phyloP scores from a whole-genome alignment of 2,888 invertebrate species.

The Caenorhabditis sulstoni region DNA sequence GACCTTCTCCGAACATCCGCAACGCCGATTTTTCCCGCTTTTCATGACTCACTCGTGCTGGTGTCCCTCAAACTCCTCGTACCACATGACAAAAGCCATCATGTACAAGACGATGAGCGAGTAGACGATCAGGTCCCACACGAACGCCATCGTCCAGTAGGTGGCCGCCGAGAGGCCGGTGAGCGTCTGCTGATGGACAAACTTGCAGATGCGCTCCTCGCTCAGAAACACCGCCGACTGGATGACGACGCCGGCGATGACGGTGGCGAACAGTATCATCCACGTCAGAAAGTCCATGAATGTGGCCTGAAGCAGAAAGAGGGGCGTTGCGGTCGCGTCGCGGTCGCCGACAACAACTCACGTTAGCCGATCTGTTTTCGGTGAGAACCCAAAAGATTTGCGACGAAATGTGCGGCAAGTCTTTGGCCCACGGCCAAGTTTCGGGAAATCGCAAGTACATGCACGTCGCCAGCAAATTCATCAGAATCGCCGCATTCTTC shows the following conservation, averaged over 20 bases:
- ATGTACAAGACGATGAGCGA: slow-evolving; percentile 8
- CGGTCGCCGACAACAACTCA: background rate
- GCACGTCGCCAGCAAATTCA: slow-evolving; percentile 14
- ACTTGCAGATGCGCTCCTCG: slow-evolving; percentile 66
- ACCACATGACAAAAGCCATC: slow-evolving; percentile 11
- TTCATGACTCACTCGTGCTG: slow-evolving; percentile 23
- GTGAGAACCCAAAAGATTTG: slow-evolving; percentile 22
- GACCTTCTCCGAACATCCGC: too few species aligned
- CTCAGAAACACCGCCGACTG: slow-evolving; percentile 65
- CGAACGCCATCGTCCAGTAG: slow-evolving; percentile 67
- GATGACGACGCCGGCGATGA: slow-evolving; percentile 23
- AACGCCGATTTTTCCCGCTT: too few species aligned
- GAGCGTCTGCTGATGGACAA: slow-evolving; percentile 72
- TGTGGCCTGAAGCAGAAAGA: background rate
- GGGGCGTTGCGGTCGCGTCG: background rate
- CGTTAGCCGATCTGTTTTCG: background rate
- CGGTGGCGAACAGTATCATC: background rate
- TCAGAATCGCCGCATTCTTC: slow-evolving; percentile 22
- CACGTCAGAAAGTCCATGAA: background rate
- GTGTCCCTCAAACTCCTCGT: slow-evolving; percentile 10
- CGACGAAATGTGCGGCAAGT: slow-evolving; percentile 26
- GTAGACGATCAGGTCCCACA: slow-evolving; percentile 34
- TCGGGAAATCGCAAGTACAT: slow-evolving; percentile 16
- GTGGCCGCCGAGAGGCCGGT: slow-evolving; percentile 68
- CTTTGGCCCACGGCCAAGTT: background rate